Conservation (phyloP, 2,113 vertebrate genomes). For the Psittacula cyanocephala region DNA sequence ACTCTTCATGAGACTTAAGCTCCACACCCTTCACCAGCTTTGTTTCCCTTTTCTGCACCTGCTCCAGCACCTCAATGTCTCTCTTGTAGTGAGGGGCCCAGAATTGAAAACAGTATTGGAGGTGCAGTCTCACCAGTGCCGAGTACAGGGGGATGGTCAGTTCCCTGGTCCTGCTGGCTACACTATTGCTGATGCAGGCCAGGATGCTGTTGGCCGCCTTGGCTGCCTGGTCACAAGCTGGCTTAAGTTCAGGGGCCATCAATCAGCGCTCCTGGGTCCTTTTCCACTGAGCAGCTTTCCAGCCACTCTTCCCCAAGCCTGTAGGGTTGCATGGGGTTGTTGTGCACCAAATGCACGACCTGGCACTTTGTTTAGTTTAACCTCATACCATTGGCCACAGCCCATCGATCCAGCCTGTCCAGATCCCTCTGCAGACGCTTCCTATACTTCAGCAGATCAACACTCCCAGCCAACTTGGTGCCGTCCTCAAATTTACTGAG, state of each 20-base stretch:
- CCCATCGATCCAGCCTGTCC: neutral
- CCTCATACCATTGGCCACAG: neutral
- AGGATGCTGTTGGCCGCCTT: neutral
- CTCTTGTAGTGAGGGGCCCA: neutral
- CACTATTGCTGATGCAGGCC: neutral
- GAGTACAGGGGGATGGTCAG: rapidly evolving
- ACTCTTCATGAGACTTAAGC: neutral
- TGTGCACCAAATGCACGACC: neutral
- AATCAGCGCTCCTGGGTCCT: neutral
- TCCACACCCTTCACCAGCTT: neutral
- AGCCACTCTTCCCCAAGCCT: neutral
- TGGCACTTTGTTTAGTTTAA: neutral
- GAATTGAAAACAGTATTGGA: neutral
- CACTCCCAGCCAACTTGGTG: neutral
- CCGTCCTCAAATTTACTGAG: neutral
- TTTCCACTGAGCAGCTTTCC: neutral
- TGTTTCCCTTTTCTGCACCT: neutral
- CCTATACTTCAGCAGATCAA: neutral
- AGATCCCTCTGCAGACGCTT: neutral
- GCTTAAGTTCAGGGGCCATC: neutral
- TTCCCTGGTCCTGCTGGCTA: neutral
- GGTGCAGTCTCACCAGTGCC: rapidly evolving
- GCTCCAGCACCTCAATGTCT: neutral
- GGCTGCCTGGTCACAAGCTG: neutral
- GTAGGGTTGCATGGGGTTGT: neutral